Conservation (phyloP, 2,888 invertebrate genomes). For the Noctua comes region DNA sequence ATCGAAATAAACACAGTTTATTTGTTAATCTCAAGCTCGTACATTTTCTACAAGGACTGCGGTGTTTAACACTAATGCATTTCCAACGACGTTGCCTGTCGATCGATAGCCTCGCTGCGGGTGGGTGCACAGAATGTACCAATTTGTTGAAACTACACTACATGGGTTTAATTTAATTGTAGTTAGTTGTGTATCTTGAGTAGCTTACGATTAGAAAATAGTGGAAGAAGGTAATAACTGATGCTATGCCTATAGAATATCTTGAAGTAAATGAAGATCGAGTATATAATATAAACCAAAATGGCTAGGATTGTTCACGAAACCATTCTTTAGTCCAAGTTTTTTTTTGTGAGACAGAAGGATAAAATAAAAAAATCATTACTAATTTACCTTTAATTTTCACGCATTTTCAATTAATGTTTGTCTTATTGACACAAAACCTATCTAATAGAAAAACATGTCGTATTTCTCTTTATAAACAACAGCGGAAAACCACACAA, state of each 20-base stretch:
- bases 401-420: neutral
- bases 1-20: neutral
- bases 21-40: neutral
- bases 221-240: neutral
- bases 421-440: neutral
- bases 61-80: constrained; percentile 34
- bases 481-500: neutral
- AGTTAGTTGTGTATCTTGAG: neutral
- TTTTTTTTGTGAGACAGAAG: neutral
- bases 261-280: neutral
- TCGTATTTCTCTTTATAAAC: neutral
- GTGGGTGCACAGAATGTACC: constrained; percentile 15
- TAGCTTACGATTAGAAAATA: neutral
- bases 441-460: neutral
- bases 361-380: neutral
- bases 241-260: neutral
- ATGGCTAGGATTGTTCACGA: neutral
- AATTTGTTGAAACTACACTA: constrained; percentile 25
- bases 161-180: neutral
- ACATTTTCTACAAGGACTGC: neutral
- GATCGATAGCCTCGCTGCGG: constrained; percentile 27
- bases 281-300: too few relatives aligned
- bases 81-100: constrained; percentile 28
- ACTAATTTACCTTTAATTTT: neutral
- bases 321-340: neutral